Evolutionary conservation across 92 coral and sea anemone genomes (phyloP), one percentile per base, ranked within the genome.

Genomic region (Phymanthus crucifer): DNA sequence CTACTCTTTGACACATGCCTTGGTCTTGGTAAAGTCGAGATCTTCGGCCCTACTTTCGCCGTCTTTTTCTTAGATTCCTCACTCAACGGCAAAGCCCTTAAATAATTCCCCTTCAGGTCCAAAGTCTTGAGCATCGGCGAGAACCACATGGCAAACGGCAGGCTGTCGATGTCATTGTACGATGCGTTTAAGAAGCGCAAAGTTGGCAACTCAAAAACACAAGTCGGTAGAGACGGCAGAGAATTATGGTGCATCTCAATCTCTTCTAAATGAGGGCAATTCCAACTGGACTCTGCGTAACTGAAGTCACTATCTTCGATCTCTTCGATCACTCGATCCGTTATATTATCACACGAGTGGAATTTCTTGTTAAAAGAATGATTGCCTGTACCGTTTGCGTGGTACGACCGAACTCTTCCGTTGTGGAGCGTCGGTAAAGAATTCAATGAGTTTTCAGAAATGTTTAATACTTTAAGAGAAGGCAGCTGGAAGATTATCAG

Each of bases 91-190:
- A 96, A 77, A 71, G 80, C 78, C 84, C 86, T 96, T 72, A 96
- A 74, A 46, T 79, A 93, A 82, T 96, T 96, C 19, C 91, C 92
- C 74, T 92, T 93, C 68, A 96, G 81, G 64, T 93, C 94, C 72
- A 96, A 81, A 16, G 86, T 87, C 73, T 87, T 93, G 1, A 96
- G 76, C 52, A 85, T 87, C 5, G 99, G 99, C 14, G 99, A 85
- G 35, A 83, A 76, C 99, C 99, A 96, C 92, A 96, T 93, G 32
- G 91, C 98, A 76, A 93, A 96, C n/a, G 99, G 99, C 37, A 96
- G 70, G 36, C 82, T 86, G 40, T 87, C 88, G 14, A 96, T 87
- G 64, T 96, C 99, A 69, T 96, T 96, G 70, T 36, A 82, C 32
- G 94, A 82, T 26, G 91, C 96, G 68, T 89, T 91, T 67, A 96